phyloP scores from a whole-genome alignment of 2,888 invertebrate species.

The Apoderus coryli region DNA sequence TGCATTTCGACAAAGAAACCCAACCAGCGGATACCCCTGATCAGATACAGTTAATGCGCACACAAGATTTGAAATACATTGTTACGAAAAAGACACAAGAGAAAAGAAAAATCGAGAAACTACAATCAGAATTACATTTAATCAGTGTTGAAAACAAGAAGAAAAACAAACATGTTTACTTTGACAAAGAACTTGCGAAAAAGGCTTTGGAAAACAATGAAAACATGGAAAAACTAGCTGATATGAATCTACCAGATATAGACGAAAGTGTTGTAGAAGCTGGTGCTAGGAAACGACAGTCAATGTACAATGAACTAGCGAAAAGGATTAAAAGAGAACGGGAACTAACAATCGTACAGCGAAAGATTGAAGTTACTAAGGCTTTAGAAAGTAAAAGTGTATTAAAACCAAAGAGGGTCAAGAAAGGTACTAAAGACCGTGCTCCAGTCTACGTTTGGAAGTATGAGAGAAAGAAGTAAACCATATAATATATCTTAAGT shows the following conservation, averaged over 20 bases:
- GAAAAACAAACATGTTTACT: conserved; percentile 66
- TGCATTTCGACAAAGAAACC: conserved; percentile 52
- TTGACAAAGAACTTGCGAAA: conserved; percentile 40
- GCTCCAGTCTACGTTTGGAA: conserved; percentile 71
- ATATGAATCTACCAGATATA: conserved; percentile 42
- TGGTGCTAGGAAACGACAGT: conserved; percentile 44
- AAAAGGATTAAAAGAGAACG: conserved; percentile 66
- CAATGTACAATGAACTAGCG: conserved; percentile 56
- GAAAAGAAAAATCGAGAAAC: conserved; percentile 55
- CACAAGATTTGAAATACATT: conserved; percentile 84
- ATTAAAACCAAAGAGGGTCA: conserved; percentile 49
- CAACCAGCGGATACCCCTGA: conserved; percentile 64
- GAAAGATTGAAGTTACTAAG: conserved; percentile 62
- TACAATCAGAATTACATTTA: conserved; percentile 70
- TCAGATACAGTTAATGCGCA: conserved; percentile 78
- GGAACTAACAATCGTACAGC: conserved; percentile 58
- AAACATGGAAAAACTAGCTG: conserved; percentile 50
- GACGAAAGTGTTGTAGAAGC: conserved; percentile 36
- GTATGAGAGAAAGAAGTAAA: conserved; percentile 65
- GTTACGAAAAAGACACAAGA: conserved; percentile 75
- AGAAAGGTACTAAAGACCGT: conserved; percentile 45
- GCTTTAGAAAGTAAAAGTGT: conserved; percentile 45
- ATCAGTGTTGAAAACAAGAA: conserved; percentile 55
- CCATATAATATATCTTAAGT: too few species aligned
- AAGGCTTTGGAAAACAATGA: conserved; percentile 50